Percentiles rank a stretch among this genome's conserved stretches.
Evolutionary conservation across 2,888 invertebrate genomes (phyloP).

Genomic region (Apamea crenata): DNA sequence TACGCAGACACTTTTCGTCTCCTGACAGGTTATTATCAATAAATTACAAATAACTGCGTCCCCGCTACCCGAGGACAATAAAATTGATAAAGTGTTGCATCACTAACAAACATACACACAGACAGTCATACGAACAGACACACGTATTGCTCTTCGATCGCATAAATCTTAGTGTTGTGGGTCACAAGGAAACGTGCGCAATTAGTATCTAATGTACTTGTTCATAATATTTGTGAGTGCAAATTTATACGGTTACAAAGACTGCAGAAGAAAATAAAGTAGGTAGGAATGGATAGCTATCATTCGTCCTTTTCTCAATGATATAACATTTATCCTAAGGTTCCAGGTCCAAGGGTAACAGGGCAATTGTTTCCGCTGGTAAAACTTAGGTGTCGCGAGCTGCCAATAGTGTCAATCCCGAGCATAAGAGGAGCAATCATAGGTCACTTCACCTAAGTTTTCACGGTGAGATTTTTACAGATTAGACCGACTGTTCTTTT

Average conservation of each 20-base stretch:
- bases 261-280: background rate
- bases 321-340: background rate
- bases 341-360: background rate
- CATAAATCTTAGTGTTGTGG: constrained; percentile 61
- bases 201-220: constrained; percentile 29
- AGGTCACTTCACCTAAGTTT: too few relatives aligned
- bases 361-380: background rate
- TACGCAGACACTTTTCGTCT: constrained; percentile 21
- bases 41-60: constrained; percentile 48
- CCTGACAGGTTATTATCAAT: constrained; percentile 52
- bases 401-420: too few relatives aligned
- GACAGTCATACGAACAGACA: constrained; percentile 1
- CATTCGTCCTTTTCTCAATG: background rate
- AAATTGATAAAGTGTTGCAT: constrained; percentile 54
- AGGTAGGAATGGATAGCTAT: background rate
- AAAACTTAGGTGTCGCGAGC: background rate
- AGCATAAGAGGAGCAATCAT: too few relatives aligned
- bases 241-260: background rate
- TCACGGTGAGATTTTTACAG: too few relatives aligned
- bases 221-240: constrained; percentile 14
- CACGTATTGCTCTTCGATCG: constrained; percentile 50
- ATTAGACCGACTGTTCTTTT: background rate
- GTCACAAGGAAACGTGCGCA: constrained; percentile 44
- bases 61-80: constrained; percentile 36
- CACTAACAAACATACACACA: constrained; percentile 20